These are phyloP conservation scores for Caradrina kadenii DNA, from an alignment of 2,888 invertebrate species.

Conservation along the genomic window DNA sequence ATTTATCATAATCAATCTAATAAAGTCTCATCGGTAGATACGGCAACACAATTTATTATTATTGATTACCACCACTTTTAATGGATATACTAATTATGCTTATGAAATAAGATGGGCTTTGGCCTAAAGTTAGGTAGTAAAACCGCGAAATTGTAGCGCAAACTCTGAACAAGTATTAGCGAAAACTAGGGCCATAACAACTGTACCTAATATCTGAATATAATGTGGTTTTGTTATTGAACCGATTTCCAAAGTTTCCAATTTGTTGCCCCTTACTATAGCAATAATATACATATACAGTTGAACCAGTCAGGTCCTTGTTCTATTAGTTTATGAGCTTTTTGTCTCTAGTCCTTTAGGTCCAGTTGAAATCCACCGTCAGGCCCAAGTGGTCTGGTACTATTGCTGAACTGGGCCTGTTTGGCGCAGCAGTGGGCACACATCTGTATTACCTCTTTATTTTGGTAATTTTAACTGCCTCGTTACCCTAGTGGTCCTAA, in stretches of 20 bases:
- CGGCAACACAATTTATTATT: slow-evolving; percentile 38
- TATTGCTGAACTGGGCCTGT: too few relatives aligned
- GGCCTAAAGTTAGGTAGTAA: slow-evolving; percentile 36
- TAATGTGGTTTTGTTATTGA: slow-evolving; percentile 33
- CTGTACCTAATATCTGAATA: slow-evolving; percentile 33
- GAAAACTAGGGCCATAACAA: slow-evolving; percentile 34
- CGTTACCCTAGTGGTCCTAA: too few relatives aligned
- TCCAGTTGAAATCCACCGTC: too few relatives aligned
- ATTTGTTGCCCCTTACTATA: slow-evolving; percentile 14
- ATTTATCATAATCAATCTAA: slow-evolving; percentile 53
- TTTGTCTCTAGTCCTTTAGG: background rate
- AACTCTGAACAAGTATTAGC: slow-evolving; percentile 37
- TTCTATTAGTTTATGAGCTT: background rate
- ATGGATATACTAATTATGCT: slow-evolving; percentile 22
- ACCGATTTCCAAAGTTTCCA: slow-evolving; percentile 23
- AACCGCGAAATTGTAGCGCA: slow-evolving; percentile 18
- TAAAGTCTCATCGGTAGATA: slow-evolving; percentile 25
- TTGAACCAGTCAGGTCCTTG: background rate
- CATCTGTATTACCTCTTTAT: too few relatives aligned
- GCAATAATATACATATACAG: background rate
- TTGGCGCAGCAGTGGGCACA: too few relatives aligned
- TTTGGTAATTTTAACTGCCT: too few relatives aligned
- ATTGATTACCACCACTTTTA: slow-evolving; percentile 37
- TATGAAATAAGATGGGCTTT: slow-evolving; percentile 40
- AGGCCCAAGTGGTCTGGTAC: too few relatives aligned